Conservation (phyloP, 1,140 invertebrate genomes). For the Hycleus phaleratus region DNA sequence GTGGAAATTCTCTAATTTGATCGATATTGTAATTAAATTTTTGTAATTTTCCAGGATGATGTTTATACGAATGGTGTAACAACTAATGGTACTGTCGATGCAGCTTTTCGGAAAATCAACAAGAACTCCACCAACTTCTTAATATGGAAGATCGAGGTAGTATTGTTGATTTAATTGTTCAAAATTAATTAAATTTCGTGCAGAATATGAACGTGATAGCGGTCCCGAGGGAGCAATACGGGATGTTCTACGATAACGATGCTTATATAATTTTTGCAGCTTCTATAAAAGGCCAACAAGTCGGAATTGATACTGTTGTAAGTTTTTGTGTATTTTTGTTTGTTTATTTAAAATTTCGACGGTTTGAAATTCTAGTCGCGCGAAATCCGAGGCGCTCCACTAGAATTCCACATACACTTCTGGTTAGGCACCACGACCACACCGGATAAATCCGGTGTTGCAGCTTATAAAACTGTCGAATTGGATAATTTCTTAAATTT, state of each 20-base stretch:
- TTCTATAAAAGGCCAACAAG: slow-evolving; percentile 55
- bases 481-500: slow-evolving; percentile 72
- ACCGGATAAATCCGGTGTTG: slow-evolving; percentile 70
- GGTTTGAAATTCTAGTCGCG: slow-evolving; percentile 36
- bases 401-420: slow-evolving; percentile 66
- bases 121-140: slow-evolving; percentile 65
- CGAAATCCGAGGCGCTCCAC: slow-evolving; percentile 40
- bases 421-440: slow-evolving; percentile 77
- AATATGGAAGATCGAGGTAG: slow-evolving; percentile 74
- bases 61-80: slow-evolving; percentile 24
- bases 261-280: slow-evolving; percentile 81
- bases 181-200: slow-evolving; percentile 17
- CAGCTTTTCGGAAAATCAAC: slow-evolving; percentile 64
- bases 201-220: slow-evolving; percentile 72
- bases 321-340: slow-evolving; percentile 31
- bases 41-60: slow-evolving; percentile 27
- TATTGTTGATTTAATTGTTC: slow-evolving; percentile 2
- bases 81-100: slow-evolving; percentile 41
- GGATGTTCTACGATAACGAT: slow-evolving; percentile 77
- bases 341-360: not conserved
- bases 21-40: too few species aligned
- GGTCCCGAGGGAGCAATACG: slow-evolving; percentile 69
- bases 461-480: slow-evolving; percentile 77
- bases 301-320: slow-evolving; percentile 60
- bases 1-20: slow-evolving; percentile 19